Conservation (phyloP, 1,140 invertebrate species). For the Acromyrmex charruanus region DNA sequence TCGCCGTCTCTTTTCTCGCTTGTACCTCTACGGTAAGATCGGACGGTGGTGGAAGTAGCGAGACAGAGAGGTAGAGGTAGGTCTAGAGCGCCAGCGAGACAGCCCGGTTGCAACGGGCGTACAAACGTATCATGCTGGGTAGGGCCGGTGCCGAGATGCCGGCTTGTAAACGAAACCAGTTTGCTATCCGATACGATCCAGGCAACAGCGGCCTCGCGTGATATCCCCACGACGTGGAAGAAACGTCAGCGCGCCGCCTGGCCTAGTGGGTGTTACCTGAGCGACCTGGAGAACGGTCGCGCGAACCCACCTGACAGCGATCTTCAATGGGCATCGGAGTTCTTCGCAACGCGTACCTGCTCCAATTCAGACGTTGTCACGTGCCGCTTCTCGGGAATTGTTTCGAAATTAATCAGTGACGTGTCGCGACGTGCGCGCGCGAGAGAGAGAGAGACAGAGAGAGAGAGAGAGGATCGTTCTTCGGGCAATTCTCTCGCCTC, state of each 20-base stretch:
- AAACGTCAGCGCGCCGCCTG: constrained; percentile 69
- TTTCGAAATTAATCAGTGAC: constrained; percentile 38
- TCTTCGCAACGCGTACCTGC: constrained; percentile 9
- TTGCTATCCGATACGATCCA: constrained; percentile 87
- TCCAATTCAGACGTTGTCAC: constrained; percentile 29
- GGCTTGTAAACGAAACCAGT: constrained; percentile 87
- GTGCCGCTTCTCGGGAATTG: constrained; percentile 7
- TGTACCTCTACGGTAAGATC: neutral
- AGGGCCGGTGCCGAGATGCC: constrained; percentile 86
- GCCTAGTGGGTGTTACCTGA: constrained; percentile 55
- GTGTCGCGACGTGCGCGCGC: neutral
- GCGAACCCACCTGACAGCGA: constrained; percentile 50
- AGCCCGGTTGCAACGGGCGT: constrained; percentile 79
- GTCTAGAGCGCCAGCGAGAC: constrained; percentile 76
- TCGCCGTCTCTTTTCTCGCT: constrained; percentile 56
- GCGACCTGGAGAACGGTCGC: constrained; percentile 66
- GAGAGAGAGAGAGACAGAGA: neutral
- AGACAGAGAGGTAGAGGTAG: constrained; percentile 73
- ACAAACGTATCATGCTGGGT: constrained; percentile 87
- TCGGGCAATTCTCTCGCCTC: neutral
- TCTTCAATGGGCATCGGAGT: constrained; percentile 15
- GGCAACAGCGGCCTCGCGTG: constrained; percentile 82
- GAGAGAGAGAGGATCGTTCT: neutral
- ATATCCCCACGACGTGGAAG: constrained; percentile 73
- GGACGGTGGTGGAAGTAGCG: constrained; percentile 50